These are phyloP conservation scores for Ylistrum balloti DNA, from an alignment of 1,140 invertebrate species.

Conservation along the genomic window DNA sequence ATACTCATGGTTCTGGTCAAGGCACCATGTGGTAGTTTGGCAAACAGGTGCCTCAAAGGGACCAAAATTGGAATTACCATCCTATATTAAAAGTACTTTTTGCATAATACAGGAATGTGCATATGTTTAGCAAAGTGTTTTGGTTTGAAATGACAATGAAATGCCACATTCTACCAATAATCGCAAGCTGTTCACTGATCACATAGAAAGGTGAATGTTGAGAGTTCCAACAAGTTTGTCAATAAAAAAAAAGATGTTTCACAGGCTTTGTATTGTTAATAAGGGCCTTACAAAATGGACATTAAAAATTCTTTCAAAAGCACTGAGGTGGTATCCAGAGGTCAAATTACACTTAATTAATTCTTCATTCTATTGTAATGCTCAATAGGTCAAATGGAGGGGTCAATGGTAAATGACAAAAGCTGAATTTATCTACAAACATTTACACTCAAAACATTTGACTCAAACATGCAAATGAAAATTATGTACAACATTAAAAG, in stretches of 20 bases:
- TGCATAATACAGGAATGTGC: constrained; percentile 32
- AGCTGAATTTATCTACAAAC: neutral
- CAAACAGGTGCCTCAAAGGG: neutral
- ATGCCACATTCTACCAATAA: constrained; percentile 12
- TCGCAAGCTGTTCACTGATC: neutral
- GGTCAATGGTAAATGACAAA: neutral
- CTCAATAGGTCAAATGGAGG: neutral
- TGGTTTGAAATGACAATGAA: neutral
- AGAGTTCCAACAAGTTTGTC: neutral
- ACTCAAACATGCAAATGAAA: neutral
- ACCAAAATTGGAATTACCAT: neutral
- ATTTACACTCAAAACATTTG: neutral
- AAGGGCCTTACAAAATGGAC: neutral
- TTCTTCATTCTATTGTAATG: neutral
- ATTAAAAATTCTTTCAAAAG: neutral
- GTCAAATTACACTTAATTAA: no score
- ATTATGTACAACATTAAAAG: neutral
- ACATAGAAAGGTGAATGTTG: neutral
- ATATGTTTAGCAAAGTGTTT: neutral
- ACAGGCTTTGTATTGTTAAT: neutral
- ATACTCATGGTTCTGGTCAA: neutral
- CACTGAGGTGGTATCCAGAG: neutral
- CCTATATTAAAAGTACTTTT: neutral
- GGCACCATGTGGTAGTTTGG: neutral
- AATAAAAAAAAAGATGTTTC: neutral